Evolutionary conservation across 1,140 invertebrate species (phyloP), one percentile per base, ranked within the genome.

Genomic region (Zaprionus vittiger): DNA sequence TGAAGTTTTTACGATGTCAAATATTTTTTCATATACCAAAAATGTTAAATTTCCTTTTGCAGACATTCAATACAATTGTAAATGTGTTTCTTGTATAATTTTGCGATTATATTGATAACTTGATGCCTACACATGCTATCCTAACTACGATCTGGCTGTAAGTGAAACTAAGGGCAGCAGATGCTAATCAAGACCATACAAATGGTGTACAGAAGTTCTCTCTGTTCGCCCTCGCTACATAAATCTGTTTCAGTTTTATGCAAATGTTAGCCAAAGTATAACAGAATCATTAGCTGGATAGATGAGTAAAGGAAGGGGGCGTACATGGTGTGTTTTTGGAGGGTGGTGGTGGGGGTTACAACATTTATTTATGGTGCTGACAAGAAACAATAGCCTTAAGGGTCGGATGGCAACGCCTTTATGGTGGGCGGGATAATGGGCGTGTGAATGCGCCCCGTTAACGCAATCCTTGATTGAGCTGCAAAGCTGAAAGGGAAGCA

Each of bases 311-410:
- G n/a, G n/a, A n/a, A 47, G 41, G n/a, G n/a, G 17, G 47, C 20
- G 47, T 52, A 14, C 11, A 20, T 68, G 49, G 31, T 38, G 34
- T 2, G 20, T 1, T n/a, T 12, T 20, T 5, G 9, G 56, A 5
- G 6, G 15, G 17, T 41, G 54, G 20, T 26, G 24, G 24, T 26
- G 28, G 15, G 54, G 49, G 63, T 14, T 44, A 28, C 60, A 70
- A 78, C 80, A 80, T 68, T 83, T 80, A 80, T 70, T 80, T 70
- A 73, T 80, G 56, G 68, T 68, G 81, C 41, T 59, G 69, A 83
- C 81, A 84, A 84, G 78, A 57, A 64, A 75, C 68, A 75, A 75
- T 75, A 49, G 67, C 24, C 55, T 4, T 22, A 37, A 76, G 55
- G 63, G 63, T 57, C 61, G 54, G 52, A 15, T 59, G 41, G 41